Percentiles rank a stretch among this genome's conserved stretches.
These are phyloP conservation scores for Drosophila hawaiiensis DNA, from an alignment of 2,888 invertebrate species.

Conservation along the genomic window DNA sequence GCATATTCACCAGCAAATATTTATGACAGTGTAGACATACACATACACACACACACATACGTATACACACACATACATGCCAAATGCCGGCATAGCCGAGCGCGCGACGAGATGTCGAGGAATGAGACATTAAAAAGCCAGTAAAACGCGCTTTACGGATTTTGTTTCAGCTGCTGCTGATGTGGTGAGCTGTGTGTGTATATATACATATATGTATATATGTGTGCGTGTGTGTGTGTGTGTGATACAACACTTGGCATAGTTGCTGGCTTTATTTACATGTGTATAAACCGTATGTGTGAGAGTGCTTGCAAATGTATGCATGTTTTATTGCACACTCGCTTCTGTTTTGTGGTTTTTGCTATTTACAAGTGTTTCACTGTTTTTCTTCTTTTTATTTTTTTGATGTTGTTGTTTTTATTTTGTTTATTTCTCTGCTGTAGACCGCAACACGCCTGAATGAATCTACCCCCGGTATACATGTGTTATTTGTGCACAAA, in stretches of 20 bases:
- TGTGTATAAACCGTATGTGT: conserved; percentile 34
- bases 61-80: conserved; percentile 13
- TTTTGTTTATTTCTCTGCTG: conserved; percentile 42
- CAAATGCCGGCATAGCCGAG: conserved; percentile 56
- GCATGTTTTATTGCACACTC: conserved; percentile 79
- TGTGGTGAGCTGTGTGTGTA: conserved; percentile 13
- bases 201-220: neutral
- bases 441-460: conserved; percentile 57
- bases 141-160: conserved; percentile 81
- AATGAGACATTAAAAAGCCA: conserved; percentile 77
- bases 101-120: conserved; percentile 54
- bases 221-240: conserved; percentile 29
- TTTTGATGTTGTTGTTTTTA: conserved; percentile 11
- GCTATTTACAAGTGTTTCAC: conserved; percentile 78
- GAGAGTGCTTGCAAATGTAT: conserved; percentile 64
- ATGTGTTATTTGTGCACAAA: conserved; percentile 65
- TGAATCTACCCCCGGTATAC: conserved; percentile 44
- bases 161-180: conserved; percentile 64
- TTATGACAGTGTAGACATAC: conserved; percentile 1
- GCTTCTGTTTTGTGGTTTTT: conserved; percentile 75
- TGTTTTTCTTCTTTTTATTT: conserved; percentile 21
- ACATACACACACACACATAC: neutral
- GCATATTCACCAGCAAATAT: neutral
- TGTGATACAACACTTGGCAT: conserved; percentile 65
- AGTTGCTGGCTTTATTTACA: conserved; percentile 57